Evolutionary conservation across 1,140 invertebrate genomes (phyloP).

Genomic region (Drosophila nigrodunni): DNA sequence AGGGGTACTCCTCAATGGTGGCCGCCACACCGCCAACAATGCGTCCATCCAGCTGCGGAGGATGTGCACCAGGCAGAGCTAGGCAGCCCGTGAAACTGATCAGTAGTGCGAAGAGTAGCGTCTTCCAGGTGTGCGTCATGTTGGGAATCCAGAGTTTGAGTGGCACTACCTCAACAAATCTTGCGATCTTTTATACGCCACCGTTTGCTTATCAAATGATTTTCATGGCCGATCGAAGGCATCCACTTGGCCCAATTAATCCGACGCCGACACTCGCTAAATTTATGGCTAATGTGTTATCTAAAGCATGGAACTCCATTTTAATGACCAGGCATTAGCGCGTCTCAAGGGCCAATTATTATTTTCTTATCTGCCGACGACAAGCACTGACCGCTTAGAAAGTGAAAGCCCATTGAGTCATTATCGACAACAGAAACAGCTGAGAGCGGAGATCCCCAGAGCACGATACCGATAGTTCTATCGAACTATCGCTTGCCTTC

Average conservation of each 20-base stretch:
- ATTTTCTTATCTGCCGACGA: not conserved
- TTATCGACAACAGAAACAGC: not conserved
- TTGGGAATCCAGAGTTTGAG: slow-evolving; percentile 9
- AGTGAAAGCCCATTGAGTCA: not conserved
- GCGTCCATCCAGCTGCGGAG: slow-evolving; percentile 70
- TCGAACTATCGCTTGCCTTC: not conserved
- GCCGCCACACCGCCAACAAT: slow-evolving; percentile 84
- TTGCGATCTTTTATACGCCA: slow-evolving; percentile 8
- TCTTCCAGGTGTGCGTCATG: slow-evolving; percentile 35
- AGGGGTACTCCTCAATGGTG: slow-evolving; percentile 82
- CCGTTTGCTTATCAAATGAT: slow-evolving; percentile 14
- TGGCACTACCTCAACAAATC: not conserved
- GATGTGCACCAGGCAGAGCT: not conserved
- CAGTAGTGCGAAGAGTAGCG: slow-evolving; percentile 13
- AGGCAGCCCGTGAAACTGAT: slow-evolving; percentile 10
- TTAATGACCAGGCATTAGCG: not conserved
- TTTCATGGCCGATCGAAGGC: slow-evolving; percentile 40
- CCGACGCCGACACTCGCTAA: slow-evolving; percentile 41
- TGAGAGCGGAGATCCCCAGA: no score
- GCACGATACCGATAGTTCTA: no score
- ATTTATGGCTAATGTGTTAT: slow-evolving; percentile 33
- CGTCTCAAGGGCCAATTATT: slow-evolving; percentile 1
- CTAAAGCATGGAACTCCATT: slow-evolving; percentile 4
- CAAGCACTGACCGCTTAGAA: not conserved
- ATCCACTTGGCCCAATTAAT: slow-evolving; percentile 73